Conservation (phyloP, 2,888 invertebrate species). For the Spisula subtruncata region DNA sequence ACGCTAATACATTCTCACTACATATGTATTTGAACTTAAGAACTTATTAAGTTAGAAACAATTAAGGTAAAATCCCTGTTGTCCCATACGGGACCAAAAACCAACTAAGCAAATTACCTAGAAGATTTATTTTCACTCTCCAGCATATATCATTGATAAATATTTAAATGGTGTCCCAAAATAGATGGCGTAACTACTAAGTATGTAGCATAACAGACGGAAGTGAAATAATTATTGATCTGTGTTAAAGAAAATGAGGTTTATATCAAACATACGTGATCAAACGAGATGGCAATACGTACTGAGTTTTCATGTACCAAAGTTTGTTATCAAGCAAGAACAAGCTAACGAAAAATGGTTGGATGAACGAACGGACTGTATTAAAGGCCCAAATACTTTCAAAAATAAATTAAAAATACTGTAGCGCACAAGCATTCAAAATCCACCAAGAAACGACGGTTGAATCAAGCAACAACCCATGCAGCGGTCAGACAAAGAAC, state of each 20-base stretch:
- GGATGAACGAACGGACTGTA: too few relatives aligned
- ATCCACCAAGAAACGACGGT: too few relatives aligned
- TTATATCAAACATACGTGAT: too few relatives aligned
- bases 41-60: not conserved
- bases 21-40: not conserved
- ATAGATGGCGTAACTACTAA: not conserved
- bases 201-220: not conserved
- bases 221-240: not conserved
- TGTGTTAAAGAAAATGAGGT: not conserved
- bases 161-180: slow-evolving; percentile 13
- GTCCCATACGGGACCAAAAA: not conserved
- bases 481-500: too few relatives aligned
- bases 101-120: not conserved
- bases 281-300: too few relatives aligned
- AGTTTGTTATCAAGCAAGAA: too few relatives aligned
- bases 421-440: too few relatives aligned
- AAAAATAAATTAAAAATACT: too few relatives aligned
- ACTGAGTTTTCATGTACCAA: too few relatives aligned
- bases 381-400: too few relatives aligned
- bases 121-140: slow-evolving; percentile 16
- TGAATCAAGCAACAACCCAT: too few relatives aligned
- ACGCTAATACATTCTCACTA: not conserved
- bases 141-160: slow-evolving; percentile 1
- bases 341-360: too few relatives aligned
- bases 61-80: not conserved